phyloP scores from a whole-genome alignment of 2,797 vertebrate genomes.

The Chloroceryle amazona region DNA sequence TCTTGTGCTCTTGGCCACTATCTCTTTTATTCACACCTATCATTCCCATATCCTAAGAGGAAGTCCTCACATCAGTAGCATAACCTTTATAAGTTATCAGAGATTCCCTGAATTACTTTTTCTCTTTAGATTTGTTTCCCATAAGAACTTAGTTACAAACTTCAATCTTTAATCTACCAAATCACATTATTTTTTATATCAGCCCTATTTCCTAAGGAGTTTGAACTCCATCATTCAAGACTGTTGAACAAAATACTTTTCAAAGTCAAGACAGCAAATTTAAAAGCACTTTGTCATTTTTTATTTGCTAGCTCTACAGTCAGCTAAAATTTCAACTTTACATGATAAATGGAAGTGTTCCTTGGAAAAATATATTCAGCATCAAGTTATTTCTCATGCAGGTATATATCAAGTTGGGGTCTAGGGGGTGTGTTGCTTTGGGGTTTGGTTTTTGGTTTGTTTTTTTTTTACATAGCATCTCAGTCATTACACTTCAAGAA shows the following conservation, averaged over 20 bases:
- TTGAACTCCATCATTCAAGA: not conserved
- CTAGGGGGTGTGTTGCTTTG: not conserved
- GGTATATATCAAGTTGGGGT: not conserved
- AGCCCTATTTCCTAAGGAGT: not conserved
- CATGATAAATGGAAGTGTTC: not conserved
- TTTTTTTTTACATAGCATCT: not conserved
- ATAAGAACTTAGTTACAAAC: not conserved
- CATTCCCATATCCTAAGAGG: not conserved
- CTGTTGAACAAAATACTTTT: not conserved
- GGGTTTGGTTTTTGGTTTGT: too few species aligned
- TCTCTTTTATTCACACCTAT: not conserved
- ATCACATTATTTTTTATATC: not conserved
- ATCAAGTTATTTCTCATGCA: not conserved
- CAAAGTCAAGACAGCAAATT: not conserved
- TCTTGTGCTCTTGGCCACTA: not conserved
- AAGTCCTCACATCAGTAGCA: not conserved
- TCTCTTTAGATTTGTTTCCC: not conserved
- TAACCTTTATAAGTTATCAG: not conserved
- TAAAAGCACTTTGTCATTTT: not conserved
- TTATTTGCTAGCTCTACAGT: not conserved
- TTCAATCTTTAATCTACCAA: not conserved
- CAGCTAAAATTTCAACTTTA: not conserved
- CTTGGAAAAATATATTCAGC: not conserved
- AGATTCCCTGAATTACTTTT: not conserved
- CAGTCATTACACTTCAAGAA: not conserved